Conservation (phyloP, 2,888 invertebrate species). For the Microdon myrmicae region DNA sequence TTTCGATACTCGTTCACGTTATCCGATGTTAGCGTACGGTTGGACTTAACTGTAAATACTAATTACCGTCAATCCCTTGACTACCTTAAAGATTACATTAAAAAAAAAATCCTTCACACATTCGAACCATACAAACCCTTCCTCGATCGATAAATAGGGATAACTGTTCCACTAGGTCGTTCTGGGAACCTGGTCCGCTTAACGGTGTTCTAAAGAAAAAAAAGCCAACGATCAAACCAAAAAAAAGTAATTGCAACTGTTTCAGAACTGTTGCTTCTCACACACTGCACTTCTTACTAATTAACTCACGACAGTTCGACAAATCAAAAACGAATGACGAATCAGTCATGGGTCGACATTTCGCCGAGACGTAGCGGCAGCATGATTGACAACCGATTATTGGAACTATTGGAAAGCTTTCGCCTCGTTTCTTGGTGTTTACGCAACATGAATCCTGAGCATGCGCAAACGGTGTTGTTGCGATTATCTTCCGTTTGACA, state of each 20-base stretch:
- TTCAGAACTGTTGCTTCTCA: neutral
- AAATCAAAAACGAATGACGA: slow-evolving; percentile 30
- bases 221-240: too few relatives aligned
- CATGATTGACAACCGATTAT: slow-evolving; percentile 27
- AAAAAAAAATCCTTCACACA: too few relatives aligned
- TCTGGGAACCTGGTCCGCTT: too few relatives aligned
- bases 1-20: too few relatives aligned
- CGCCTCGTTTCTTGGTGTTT: slow-evolving; percentile 36
- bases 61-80: too few relatives aligned
- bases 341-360: slow-evolving; percentile 18
- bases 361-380: slow-evolving; percentile 23
- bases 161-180: too few relatives aligned
- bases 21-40: too few relatives aligned
- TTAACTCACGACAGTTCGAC: slow-evolving; percentile 21
- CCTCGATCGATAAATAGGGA: neutral
- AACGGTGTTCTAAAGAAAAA: too few relatives aligned
- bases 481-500: slow-evolving; percentile 37
- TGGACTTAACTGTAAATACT: too few relatives aligned
- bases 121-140: slow-evolving; percentile 7
- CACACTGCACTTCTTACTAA: slow-evolving; percentile 1
- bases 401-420: slow-evolving; percentile 42
- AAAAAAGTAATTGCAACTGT: slow-evolving; percentile 12
- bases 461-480: slow-evolving; percentile 38
- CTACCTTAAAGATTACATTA: too few relatives aligned
- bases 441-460: slow-evolving; percentile 41